Conservation (phyloP, 2,888 invertebrate genomes). For the Tryphoninae sp. region DNA sequence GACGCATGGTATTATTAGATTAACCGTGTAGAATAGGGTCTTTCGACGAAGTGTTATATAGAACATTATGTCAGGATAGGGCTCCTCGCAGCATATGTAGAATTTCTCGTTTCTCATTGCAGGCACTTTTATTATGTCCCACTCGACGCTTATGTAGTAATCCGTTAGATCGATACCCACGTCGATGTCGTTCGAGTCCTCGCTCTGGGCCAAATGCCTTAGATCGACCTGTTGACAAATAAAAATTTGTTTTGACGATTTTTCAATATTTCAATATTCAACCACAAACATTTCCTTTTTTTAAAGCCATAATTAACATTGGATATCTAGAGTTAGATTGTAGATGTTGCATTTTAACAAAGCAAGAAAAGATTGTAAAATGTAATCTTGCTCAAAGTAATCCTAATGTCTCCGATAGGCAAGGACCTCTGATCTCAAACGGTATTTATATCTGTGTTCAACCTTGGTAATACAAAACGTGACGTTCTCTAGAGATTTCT, state of each 20-base stretch:
- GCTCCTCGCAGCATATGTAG: slow-evolving; percentile 98
- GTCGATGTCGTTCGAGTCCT: slow-evolving; percentile 93
- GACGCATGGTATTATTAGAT: slow-evolving; percentile 98
- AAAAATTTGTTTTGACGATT: background rate
- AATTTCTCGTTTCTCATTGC: slow-evolving; percentile 95
- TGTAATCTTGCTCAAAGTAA: slow-evolving; percentile 29
- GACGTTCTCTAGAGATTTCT: slow-evolving; percentile 40
- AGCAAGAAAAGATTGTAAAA: slow-evolving; percentile 23
- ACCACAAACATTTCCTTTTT: too few species aligned
- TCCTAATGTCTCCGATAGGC: slow-evolving; percentile 34
- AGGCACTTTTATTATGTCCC: slow-evolving; percentile 98
- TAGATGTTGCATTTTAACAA: background rate
- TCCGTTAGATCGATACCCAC: slow-evolving; percentile 96
- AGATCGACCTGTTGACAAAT: slow-evolving; percentile 89
- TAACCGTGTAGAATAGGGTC: slow-evolving; percentile 98
- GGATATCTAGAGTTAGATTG: too few species aligned
- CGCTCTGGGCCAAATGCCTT: slow-evolving; percentile 92
- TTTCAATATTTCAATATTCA: background rate
- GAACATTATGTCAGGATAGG: slow-evolving; percentile 98
- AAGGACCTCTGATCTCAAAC: slow-evolving; percentile 31
- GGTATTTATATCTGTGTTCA: background rate
- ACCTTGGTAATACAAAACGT: slow-evolving; percentile 18
- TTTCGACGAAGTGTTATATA: slow-evolving; percentile 96
- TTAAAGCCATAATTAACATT: too few species aligned
- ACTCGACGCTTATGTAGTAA: slow-evolving; percentile 98